Percentiles rank a stretch among this genome's conserved stretches.
phyloP scores from a whole-genome alignment of 2,113 vertebrate species.

The Lepus europaeus region DNA sequence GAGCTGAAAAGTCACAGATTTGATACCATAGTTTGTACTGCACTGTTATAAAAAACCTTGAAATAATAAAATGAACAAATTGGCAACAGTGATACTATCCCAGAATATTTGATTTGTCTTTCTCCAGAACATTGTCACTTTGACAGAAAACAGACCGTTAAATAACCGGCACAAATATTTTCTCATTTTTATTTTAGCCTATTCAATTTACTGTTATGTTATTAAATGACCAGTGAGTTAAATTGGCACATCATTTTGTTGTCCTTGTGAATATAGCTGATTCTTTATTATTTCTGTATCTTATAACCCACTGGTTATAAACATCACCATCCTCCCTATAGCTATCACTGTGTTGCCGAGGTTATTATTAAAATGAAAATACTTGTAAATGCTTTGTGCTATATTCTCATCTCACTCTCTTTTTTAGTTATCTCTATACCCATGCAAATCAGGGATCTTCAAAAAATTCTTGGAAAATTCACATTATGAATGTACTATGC shows the following conservation, averaged over 20 bases:
- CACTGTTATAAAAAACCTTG: not conserved
- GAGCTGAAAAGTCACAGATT: not conserved
- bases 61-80: conserved; percentile 12
- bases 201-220: conserved; percentile 56
- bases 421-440: not conserved
- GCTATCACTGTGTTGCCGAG: not conserved
- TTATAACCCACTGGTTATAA: not conserved
- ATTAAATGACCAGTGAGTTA: conserved; percentile 51
- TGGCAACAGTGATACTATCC: not conserved
- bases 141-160: conserved; percentile 33
- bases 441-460: not conserved
- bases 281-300: conserved; percentile 5
- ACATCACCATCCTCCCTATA: not conserved
- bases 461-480: no score
- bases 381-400: not conserved
- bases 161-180: not conserved
- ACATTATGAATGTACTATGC: no score
- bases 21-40: conserved; percentile 5
- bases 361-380: conserved; percentile 34
- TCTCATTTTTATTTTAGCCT: conserved; percentile 38
- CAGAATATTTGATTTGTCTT: not conserved
- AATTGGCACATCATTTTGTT: conserved; percentile 44
- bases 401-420: not conserved
- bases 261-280: conserved; percentile 24
- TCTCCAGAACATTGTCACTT: not conserved